Evolutionary conservation across 2,113 vertebrate genomes (phyloP).

Genomic region (Phocoena phocoena): DNA sequence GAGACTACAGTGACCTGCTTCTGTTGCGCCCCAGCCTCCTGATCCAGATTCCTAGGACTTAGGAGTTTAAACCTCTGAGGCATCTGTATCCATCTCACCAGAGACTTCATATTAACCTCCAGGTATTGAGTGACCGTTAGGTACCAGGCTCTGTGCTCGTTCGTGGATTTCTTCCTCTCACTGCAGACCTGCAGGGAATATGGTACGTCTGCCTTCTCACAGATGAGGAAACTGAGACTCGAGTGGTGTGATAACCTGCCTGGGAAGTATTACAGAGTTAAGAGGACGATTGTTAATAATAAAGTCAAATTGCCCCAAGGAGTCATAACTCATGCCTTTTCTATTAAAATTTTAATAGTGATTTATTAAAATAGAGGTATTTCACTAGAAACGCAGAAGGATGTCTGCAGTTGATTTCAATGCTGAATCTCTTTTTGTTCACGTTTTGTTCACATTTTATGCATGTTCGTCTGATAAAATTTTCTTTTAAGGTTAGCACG

Average conservation of each 20-base stretch:
- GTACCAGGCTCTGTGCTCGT: not conserved
- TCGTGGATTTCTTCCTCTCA: not conserved
- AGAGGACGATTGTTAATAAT: not conserved
- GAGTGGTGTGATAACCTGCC: accelerated
- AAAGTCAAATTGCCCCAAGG: not conserved
- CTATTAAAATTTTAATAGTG: not conserved
- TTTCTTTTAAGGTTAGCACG: not conserved
- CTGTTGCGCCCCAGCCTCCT: accelerated
- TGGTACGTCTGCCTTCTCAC: not conserved
- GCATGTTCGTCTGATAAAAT: not conserved
- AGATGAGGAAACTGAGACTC: not conserved
- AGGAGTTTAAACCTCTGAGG: not conserved
- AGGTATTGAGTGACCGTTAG: not conserved
- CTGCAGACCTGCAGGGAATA: no score
- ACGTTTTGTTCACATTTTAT: not conserved
- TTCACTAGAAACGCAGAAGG: not conserved
- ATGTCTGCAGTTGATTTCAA: not conserved
- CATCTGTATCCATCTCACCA: not conserved
- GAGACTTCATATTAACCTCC: not conserved
- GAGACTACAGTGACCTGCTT: not conserved
- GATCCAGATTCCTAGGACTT: not conserved
- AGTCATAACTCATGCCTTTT: not conserved
- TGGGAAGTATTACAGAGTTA: not conserved
- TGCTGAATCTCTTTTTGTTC: not conserved
- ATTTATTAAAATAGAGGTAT: not conserved